These are phyloP conservation scores for Oreochromis tanganicae DNA, from an alignment of 2,113 vertebrate genomes.

Conservation along the genomic window DNA sequence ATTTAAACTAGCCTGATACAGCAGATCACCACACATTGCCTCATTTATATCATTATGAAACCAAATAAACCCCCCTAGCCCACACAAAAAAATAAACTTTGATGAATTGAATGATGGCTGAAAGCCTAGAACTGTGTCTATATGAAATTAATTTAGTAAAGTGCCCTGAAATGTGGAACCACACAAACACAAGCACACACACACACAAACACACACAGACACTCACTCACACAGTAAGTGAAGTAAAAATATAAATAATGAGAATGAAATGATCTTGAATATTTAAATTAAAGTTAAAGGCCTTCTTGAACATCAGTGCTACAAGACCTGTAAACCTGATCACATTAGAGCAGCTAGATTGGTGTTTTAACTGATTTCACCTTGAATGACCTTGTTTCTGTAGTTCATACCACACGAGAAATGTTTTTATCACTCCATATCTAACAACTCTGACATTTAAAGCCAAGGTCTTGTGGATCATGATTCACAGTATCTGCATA, in stretches of 20 bases:
- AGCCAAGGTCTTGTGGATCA: neutral
- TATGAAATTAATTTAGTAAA: constrained; percentile 8
- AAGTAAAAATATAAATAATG: neutral
- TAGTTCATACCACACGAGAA: neutral
- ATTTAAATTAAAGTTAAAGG: neutral
- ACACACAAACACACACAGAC: neutral
- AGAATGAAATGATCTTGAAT: neutral
- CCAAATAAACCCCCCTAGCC: neutral
- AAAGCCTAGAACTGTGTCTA: neutral
- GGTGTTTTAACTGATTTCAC: neutral
- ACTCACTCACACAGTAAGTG: neutral
- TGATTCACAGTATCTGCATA: neutral
- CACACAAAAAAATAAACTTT: neutral
- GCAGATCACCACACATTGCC: neutral
- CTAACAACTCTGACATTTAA: neutral
- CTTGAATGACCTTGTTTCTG: neutral
- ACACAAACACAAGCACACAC: neutral
- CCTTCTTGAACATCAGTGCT: neutral
- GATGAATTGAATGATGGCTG: neutral
- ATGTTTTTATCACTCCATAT: neutral
- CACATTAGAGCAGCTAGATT: neutral
- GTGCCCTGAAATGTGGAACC: neutral
- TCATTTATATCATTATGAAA: neutral
- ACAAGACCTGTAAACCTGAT: neutral
- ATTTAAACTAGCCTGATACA: neutral